These are phyloP conservation scores for Phaedon cochleariae DNA, from an alignment of 2,888 invertebrate species.

Conservation along the genomic window DNA sequence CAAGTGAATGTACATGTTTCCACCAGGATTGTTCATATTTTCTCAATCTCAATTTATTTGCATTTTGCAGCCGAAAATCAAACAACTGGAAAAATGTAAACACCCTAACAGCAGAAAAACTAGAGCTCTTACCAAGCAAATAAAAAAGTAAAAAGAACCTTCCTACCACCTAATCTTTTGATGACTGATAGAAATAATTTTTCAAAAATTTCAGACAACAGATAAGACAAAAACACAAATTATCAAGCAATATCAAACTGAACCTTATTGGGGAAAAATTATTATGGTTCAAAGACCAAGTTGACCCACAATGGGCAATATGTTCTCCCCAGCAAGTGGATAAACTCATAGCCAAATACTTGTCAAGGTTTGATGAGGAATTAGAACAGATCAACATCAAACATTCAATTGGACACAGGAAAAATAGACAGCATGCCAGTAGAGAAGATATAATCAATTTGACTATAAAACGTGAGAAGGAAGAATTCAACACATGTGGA, in stretches of 20 bases:
- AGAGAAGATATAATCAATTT: conserved; percentile 82
- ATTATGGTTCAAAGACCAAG: conserved; percentile 77
- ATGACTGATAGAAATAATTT: not conserved
- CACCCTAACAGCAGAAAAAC: conserved; percentile 90
- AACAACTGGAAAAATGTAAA: conserved; percentile 69
- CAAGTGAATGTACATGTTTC: no score
- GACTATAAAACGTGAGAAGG: conserved; percentile 75
- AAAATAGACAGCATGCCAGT: conserved; percentile 80
- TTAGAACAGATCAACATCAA: conserved; percentile 69
- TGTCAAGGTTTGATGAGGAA: conserved; percentile 52
- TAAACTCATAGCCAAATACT: conserved; percentile 60
- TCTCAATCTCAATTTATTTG: no score
- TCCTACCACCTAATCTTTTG: conserved; percentile 10
- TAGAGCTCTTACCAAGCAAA: conserved; percentile 74
- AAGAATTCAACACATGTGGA: conserved; percentile 81
- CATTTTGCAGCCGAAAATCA: conserved; percentile 61
- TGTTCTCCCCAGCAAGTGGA: conserved; percentile 71
- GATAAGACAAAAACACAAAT: conserved; percentile 69
- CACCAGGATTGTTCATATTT: no score
- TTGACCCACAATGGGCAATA: conserved; percentile 64
- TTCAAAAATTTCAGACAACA: conserved; percentile 59
- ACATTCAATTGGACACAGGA: conserved; percentile 79
- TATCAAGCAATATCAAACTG: conserved; percentile 74
- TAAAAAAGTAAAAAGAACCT: conserved; percentile 66
- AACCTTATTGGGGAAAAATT: conserved; percentile 81